Base-by-base conservation (phyloP, 1,140 invertebrate species). In the Holcopasites calliopsidis region DNA sequence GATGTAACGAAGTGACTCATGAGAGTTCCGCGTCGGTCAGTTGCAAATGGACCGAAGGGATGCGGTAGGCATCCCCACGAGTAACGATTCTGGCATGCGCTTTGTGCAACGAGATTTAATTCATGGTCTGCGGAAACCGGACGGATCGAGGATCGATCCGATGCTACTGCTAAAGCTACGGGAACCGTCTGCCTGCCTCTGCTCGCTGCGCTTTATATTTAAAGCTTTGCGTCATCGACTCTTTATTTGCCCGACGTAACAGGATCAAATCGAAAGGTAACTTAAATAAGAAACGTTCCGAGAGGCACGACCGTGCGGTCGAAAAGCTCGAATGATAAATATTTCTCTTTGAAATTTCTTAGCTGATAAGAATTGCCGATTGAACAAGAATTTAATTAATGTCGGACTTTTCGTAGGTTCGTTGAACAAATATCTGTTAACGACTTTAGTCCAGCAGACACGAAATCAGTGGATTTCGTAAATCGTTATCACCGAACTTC, bases 31-130 rank as follows among this genome's bases (percentile, higher is more conserved):
- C 35, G 55, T 52, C 54, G 66, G 40, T 26, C 76, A 18, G 55
- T 54, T 52, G 66, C 68, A 82, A 81, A 82, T 80, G 66, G 80
- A 82, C 61, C 80, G 64, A 80, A 72, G 66, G 68, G 80, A 76
- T 42, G 50, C 55, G 13, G 40, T 49, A 26, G n/a, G 38, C 40
- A 28, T 52, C 44, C 28, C 65, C 49, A 33, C 18, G 40, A 62
- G n/a, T 33, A 72, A 72, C 54, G 55, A 21, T 42, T 50, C 49
- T 52, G 35, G 64, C 54, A 57, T 52, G 55, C 76, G 74, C 62
- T 64, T 73, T 47, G 49, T 47, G 57, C 35, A 55, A 58, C 71
- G 23, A 52, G 47, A 44, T 50, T 76, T 75, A 52, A 80, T 70
- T 62, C 72, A 65, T 40, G 62, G 52, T 68, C 23, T 40, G n/a